These are phyloP conservation scores for Tetragonisca angustula DNA, from an alignment of 2,888 invertebrate species.

Conservation along the genomic window DNA sequence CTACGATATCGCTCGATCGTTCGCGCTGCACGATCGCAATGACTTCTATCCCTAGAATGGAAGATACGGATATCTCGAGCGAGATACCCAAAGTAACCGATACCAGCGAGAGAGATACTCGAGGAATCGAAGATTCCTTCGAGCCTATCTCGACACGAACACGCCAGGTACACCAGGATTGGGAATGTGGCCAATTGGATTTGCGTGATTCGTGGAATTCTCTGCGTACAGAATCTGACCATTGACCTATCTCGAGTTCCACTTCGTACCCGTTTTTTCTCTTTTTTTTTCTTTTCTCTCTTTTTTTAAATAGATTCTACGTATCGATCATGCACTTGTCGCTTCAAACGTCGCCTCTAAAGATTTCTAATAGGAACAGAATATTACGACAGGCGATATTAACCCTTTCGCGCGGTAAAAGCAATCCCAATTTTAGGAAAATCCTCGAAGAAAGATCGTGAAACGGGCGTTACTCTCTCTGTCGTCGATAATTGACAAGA, in stretches of 20 bases:
- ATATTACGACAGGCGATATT: not conserved
- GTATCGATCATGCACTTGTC: no score
- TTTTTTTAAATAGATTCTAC: not conserved
- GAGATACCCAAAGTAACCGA: constrained; percentile 15
- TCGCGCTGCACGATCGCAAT: constrained; percentile 5
- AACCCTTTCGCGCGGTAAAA: not conserved
- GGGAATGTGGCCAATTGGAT: constrained; percentile 39
- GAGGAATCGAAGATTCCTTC: constrained; percentile 26
- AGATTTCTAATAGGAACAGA: not conserved
- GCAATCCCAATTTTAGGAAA: not conserved
- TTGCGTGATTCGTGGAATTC: constrained; percentile 23
- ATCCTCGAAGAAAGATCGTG: not conserved
- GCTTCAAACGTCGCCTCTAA: not conserved
- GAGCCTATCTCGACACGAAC: constrained; percentile 1
- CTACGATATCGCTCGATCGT: constrained; percentile 28
- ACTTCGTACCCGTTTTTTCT: not conserved
- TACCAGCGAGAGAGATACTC: constrained; percentile 6
- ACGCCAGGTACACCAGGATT: constrained; percentile 42
- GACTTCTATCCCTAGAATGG: constrained; percentile 2
- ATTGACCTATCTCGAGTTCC: not conserved
- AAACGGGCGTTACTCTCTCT: not conserved
- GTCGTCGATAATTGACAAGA: not conserved
- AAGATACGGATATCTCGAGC: not conserved
- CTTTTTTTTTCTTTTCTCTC: no score
- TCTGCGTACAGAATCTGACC: not conserved